Evolutionary conservation across 2,797 vertebrate species (phyloP), one percentile per base, ranked within the genome.

Genomic region (Xenops minutus): DNA sequence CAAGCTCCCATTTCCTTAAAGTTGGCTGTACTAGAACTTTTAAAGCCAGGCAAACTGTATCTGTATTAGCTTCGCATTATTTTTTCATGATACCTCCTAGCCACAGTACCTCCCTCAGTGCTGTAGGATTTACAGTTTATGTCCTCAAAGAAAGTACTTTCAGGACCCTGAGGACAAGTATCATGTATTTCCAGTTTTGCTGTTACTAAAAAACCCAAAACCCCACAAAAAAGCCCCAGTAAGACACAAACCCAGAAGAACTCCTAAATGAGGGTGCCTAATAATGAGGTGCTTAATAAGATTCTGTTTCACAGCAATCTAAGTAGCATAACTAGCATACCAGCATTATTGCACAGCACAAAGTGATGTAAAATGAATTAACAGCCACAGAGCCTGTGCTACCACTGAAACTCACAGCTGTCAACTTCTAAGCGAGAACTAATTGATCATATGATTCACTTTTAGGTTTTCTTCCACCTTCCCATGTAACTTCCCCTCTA

Each of bases 41-140:
- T 88, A 95, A 97, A 96, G 56, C 67, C 80, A 93, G 67, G 73
- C 80, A 95, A 97, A 95, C 69, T 92, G 95, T 89, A 95, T 94
- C 86, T 93, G 74, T 94, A 96, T 96, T 95, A 97, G 94, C 85
- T 97, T 95, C 74, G 81, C 78, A 93, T 96, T 93, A 97, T 74
- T 94, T 97, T 97, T 97, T 96, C 94, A 97, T 96, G 87, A 94
- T 78, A 93, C 85, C 91, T 95, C 93, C 93, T 21, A 95, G 92
- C 88, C 67, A 94, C 80, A 18, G 9, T 89, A 95, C 85, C 88
- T 96, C 91, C 62, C 96, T 93, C 30, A 51, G 68, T 96, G 75
- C 78, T 85, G 85, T 46, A 85, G 90, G 84, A 97, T 97, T 98
- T 97, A 96, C 92, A 94, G 88, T 91, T 97, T 80, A 96, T 63